A percentile compares a stretch with the other conserved stretches of the same genome.
phyloP scores from a whole-genome alignment of 2,888 invertebrate species.

The Oscheius sp. region DNA sequence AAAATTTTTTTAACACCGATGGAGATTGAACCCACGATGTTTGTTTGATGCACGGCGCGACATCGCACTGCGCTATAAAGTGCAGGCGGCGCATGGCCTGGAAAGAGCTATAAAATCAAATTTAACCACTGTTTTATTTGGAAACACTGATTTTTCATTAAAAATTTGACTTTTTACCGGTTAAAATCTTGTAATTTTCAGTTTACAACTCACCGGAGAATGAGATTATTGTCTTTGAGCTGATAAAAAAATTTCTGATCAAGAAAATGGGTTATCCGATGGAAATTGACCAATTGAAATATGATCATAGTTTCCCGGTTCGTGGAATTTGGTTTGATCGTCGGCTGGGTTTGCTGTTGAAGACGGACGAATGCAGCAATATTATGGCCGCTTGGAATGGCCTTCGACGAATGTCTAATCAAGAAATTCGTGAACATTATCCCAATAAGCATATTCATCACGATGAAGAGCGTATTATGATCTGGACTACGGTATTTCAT shows the following conservation, averaged over 20 bases:
- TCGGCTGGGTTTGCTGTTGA: slow-evolving; percentile 91
- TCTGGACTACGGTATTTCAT: slow-evolving; percentile 96
- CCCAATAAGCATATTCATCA: slow-evolving; percentile 95
- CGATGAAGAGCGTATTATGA: slow-evolving; percentile 92
- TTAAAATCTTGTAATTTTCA: too few relatives aligned
- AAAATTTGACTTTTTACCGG: too few relatives aligned
- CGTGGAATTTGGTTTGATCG: slow-evolving; percentile 93
- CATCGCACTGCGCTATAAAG: too few relatives aligned
- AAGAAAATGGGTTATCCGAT: slow-evolving; percentile 88
- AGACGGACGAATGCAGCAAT: slow-evolving; percentile 89
- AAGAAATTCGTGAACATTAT: slow-evolving; percentile 87
- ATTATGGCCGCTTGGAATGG: slow-evolving; percentile 97
- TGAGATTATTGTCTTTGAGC: slow-evolving; percentile 91
- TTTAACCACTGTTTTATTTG: not conserved
- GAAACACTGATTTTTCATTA: too few relatives aligned
- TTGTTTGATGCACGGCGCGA: too few relatives aligned
- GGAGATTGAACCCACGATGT: too few relatives aligned
- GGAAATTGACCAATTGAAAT: slow-evolving; percentile 86
- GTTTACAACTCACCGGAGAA: slow-evolving; percentile 98
- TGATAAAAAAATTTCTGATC: slow-evolving; percentile 89
- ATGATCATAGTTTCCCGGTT: slow-evolving; percentile 75
- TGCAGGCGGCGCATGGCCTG: too few relatives aligned
- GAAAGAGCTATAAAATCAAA: too few relatives aligned
- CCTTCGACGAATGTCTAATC: not conserved
- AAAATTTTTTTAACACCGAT: too few relatives aligned